Percentiles rank a stretch among this genome's conserved stretches.
These are phyloP conservation scores for Cuculus canorus DNA, from an alignment of 2,797 vertebrate genomes.

Conservation along the genomic window DNA sequence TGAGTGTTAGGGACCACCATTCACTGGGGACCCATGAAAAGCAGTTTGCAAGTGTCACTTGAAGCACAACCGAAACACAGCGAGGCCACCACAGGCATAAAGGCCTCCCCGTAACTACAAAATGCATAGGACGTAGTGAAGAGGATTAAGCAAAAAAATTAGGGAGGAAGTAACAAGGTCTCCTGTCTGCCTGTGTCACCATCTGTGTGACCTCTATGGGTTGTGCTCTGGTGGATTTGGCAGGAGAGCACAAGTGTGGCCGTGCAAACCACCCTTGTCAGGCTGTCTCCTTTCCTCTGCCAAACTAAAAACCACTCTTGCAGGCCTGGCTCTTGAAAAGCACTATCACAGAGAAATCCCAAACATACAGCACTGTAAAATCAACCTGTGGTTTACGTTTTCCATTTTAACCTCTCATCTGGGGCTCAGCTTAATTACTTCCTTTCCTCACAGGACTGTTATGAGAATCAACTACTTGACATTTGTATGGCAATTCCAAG, in stretches of 20 bases:
- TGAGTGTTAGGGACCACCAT: too few relatives aligned
- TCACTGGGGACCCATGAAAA: not conserved
- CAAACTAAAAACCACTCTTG: not conserved
- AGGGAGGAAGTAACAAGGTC: not conserved
- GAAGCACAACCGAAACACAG: fast-evolving
- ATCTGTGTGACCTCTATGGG: too few relatives aligned
- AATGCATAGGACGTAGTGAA: not conserved
- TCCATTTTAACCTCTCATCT: not conserved
- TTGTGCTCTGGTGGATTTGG: fast-evolving
- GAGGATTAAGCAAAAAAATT: not conserved
- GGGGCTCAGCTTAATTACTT: conserved; percentile 19
- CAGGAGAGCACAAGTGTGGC: not conserved
- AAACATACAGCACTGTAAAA: not conserved
- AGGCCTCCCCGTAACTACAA: not conserved
- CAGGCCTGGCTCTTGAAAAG: not conserved
- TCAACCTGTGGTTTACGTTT: not conserved
- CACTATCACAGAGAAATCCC: not conserved
- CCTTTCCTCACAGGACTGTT: not conserved
- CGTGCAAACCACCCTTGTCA: fast-evolving
- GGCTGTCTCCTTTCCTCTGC: not conserved
- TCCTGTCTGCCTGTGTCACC: fast-evolving
- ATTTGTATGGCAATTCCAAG: not conserved
- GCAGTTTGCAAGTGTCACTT: not conserved
- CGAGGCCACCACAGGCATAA: too few relatives aligned
- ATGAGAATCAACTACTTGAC: conserved; percentile 54